Base-by-base conservation (phyloP, 2,888 invertebrate species). In the Noctua janthina region DNA sequence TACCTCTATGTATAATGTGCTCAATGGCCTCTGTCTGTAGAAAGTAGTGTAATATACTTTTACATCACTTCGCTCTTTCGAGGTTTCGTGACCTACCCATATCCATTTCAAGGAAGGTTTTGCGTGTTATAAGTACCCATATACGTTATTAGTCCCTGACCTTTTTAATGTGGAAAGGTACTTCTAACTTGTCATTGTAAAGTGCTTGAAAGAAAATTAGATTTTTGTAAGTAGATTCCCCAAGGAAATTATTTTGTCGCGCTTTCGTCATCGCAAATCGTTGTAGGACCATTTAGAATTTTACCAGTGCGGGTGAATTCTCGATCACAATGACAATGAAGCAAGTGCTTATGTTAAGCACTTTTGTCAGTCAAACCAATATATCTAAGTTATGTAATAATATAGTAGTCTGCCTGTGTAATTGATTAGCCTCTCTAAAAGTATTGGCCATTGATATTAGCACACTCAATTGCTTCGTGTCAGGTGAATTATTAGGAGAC, bases 91-190 rank as follows among this genome's bases (percentile, higher is more conserved):
- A 87, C 81, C 78, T 74, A 67, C 59, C 51, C 62, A 74, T 85
- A 88, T 87, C 71, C 85, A 77, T 81, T 88, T 82, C 78, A 79
- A 76, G 79, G 81, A 85, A 85, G 66, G 73, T 83, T 87, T 81
- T 78, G 89, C 88, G 87, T 88, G 87, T 81, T 74, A 35, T 76
- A 43, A 82, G 74, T 79, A 72, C 64, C n/a, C 54, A 82, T 15
- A 56, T 70, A 71, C 68, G 49, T 74, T 81, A 66, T 71, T 29
- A 89, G 87, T 80, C 81, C 87, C 78, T 83, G 89, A 85, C 89
- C 87, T 88, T 83, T 81, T 66, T 81, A 62, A 78, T 71, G 59
- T 78, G 35, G 73, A 62, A 73, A 67, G 76, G 66, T 67, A 66
- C 64, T 74, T 76, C 59, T 71, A 70, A 76, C 29, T 78, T 83